Conservation (phyloP, 2,113 vertebrate species). For the Psilopsiagon aymara region DNA sequence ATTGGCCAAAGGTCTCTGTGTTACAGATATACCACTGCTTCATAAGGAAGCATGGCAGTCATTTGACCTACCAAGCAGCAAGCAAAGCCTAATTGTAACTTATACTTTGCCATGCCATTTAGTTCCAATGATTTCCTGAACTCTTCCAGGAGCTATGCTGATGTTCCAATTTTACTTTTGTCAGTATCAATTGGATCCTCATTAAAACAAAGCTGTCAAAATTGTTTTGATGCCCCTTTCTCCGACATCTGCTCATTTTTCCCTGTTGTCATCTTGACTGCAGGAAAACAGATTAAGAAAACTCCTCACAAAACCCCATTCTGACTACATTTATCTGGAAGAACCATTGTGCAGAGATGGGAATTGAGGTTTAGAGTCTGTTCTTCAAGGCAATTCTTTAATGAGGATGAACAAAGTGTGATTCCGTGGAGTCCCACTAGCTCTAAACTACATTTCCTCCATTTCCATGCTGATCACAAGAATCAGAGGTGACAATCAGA, state of each 20-base stretch:
- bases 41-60: conserved; percentile 70
- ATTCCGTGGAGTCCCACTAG: background rate
- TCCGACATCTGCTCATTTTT: conserved; percentile 33
- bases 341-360: background rate
- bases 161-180: conserved; percentile 41
- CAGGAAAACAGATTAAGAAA: conserved; percentile 3
- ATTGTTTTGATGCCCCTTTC: conserved; percentile 25
- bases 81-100: conserved; percentile 71
- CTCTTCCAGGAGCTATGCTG: conserved; percentile 50
- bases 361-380: background rate
- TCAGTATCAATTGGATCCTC: conserved; percentile 35
- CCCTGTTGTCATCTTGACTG: conserved; percentile 21
- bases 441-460: background rate
- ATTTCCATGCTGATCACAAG: background rate
- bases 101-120: conserved; percentile 67
- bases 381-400: background rate
- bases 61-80: conserved; percentile 74
- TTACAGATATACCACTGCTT: conserved; percentile 70
- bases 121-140: conserved; percentile 64
- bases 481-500: background rate
- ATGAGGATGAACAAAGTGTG: background rate
- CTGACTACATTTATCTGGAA: background rate
- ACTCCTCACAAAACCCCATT: background rate
- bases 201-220: conserved; percentile 46
- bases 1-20: conserved; percentile 39